A percentile compares a stretch with the other conserved stretches of the same genome.
Conservation (phyloP, 1,140 invertebrate genomes). For the Leptinotarsa lineolata region DNA sequence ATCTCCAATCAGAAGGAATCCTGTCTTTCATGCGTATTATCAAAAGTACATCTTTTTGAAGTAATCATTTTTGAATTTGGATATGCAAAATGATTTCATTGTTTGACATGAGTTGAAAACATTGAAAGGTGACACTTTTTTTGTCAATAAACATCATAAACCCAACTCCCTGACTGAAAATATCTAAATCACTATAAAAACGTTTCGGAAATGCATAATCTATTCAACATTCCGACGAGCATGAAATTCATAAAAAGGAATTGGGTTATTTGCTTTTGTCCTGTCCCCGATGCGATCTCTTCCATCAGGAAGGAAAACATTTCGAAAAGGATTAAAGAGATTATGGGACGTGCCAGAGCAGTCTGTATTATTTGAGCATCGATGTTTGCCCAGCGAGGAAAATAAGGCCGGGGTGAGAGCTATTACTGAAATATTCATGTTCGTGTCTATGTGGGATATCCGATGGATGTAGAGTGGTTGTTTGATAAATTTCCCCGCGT, state of each 20-base stretch:
- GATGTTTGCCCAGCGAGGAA: constrained; percentile 25
- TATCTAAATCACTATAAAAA: too few relatives aligned
- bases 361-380: constrained; percentile 26
- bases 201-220: not conserved
- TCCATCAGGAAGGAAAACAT: constrained; percentile 25
- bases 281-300: not conserved
- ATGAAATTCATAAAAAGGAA: constrained; percentile 11
- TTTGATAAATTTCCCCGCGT: constrained; percentile 25
- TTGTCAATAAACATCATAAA: too few relatives aligned
- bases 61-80: too few relatives aligned
- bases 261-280: constrained; percentile 11
- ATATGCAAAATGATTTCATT: too few relatives aligned
- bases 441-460: constrained; percentile 34
- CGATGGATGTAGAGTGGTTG: constrained; percentile 35
- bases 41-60: too few relatives aligned
- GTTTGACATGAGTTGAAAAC: too few relatives aligned
- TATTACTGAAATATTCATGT: constrained; percentile 39
- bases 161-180: too few relatives aligned
- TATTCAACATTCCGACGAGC: not conserved
- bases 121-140: too few relatives aligned
- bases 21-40: too few relatives aligned
- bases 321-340: constrained; percentile 28
- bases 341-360: constrained; percentile 28
- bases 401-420: constrained; percentile 21
- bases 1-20: too few relatives aligned